Evolutionary conservation across 2,888 invertebrate species (phyloP).

Genomic region (Orthosia gothica): DNA sequence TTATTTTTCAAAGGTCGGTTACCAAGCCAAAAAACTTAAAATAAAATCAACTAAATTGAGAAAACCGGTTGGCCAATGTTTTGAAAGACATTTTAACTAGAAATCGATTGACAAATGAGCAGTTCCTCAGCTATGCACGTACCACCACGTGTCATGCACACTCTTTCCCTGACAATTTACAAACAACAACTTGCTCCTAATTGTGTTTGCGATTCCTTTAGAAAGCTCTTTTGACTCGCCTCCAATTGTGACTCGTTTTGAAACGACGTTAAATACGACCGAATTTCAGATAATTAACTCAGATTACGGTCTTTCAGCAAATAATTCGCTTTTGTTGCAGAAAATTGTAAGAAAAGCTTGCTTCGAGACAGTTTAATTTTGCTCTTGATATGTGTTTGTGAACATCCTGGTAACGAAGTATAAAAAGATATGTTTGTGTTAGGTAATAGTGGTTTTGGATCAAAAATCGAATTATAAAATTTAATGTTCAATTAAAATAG

Average conservation of each 20-base stretch:
- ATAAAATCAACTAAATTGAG: too few species aligned
- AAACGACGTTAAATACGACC: slow-evolving; percentile 88
- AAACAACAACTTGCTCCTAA: slow-evolving; percentile 87
- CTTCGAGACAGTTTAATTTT: slow-evolving; percentile 26
- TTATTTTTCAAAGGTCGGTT: too few species aligned
- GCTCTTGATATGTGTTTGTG: background rate
- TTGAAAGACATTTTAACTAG: too few species aligned
- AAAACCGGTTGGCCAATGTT: too few species aligned
- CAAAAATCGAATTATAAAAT: too few species aligned
- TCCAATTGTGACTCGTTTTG: slow-evolving; percentile 87
- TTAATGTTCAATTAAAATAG: too few species aligned
- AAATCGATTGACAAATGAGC: too few species aligned
- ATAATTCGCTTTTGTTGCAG: slow-evolving; percentile 85
- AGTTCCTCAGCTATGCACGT: slow-evolving; percentile 61
- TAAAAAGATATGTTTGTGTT: too few species aligned
- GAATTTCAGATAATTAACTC: slow-evolving; percentile 90
- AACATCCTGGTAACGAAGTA: background rate
- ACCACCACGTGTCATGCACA: slow-evolving; percentile 77
- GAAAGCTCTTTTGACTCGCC: slow-evolving; percentile 87
- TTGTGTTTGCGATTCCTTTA: slow-evolving; percentile 89
- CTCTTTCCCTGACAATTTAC: slow-evolving; percentile 85
- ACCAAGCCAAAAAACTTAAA: too few species aligned
- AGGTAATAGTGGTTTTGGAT: too few species aligned
- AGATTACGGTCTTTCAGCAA: slow-evolving; percentile 86
- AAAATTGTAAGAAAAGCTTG: slow-evolving; percentile 67